Evolutionary conservation across 2,888 invertebrate genomes (phyloP), one percentile per base, ranked within the genome.

Genomic region (Fragum fragum): DNA sequence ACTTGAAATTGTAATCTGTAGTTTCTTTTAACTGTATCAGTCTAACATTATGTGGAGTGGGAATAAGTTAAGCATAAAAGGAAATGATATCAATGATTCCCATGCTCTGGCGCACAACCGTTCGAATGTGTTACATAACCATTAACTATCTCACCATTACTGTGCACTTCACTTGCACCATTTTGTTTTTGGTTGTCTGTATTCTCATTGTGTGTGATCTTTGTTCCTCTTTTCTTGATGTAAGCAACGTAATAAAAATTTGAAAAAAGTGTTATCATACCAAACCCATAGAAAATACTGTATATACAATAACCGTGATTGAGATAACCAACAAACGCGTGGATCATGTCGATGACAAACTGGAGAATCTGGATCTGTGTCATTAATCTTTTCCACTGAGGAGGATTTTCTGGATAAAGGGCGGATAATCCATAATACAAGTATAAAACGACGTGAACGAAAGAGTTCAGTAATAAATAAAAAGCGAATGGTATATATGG

Each of bases 301-400:
- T 94, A 94, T 18, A 92, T 78, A 88, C 94, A 94, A 75, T 92
- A 94, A 6, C 90, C 88, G 84, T 94, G 91, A 59, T 91, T 87
- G n/a, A 89, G 7, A 85, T 93, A 92, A 0, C 94, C 94, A 55
- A 87, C 66, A 6, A 71, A 39, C 3, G 92, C 92, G 82, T 90
- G 90, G 18, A 91, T 69, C 66, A 94, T 87, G 32, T 91, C 92
- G 23, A 93, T 69, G 1, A 92, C 66, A 87, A 94, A 94, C 85
- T 94, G 94, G 21, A 89, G 2, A n/a, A 94, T 92, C 86, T 94
- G 94, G 36, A 94, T 79, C 76, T 93, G 91, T 2, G 94, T 94
- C 52, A 94, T 75, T 36, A 88, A 79, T 55, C 89, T 91, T 79
- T 93, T 93, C 93, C 93, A 94, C 29, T 87, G 73, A 1, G 92